Conservation (phyloP, 1,140 invertebrate genomes). For the Lethocerus indicus region DNA sequence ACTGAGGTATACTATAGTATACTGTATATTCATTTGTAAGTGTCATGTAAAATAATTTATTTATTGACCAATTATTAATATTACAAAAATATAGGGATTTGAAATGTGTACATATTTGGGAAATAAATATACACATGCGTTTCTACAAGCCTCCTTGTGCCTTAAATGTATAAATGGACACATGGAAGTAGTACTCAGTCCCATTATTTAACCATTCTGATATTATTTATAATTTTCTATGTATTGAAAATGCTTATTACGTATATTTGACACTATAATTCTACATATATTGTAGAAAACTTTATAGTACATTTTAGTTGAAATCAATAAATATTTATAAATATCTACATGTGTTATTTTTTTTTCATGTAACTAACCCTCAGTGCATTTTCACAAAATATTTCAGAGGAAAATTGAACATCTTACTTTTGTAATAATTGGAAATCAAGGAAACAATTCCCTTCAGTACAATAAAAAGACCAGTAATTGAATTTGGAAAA, state of each 20-base stretch:
- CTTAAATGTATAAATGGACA: conserved; percentile 3
- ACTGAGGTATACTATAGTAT: not conserved
- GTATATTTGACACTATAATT: conserved; percentile 7
- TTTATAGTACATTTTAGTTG: conserved; percentile 6
- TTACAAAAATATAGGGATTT: not conserved
- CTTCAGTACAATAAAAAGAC: too few relatives aligned
- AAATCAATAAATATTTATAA: conserved; percentile 7
- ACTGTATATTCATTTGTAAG: not conserved
- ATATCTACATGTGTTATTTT: too few relatives aligned
- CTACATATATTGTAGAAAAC: conserved; percentile 4
- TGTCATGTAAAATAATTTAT: conserved; percentile 4
- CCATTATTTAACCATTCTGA: not conserved
- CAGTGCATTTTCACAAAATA: too few relatives aligned
- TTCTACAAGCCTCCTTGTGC: conserved; percentile 1
- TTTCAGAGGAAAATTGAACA: too few relatives aligned
- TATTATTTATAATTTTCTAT: conserved; percentile 9
- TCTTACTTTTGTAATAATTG: too few relatives aligned
- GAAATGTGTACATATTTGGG: not conserved
- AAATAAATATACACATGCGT: not conserved
- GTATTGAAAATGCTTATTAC: not conserved
- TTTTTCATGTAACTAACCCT: too few relatives aligned
- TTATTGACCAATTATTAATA: conserved; percentile 1
- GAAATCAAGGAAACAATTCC: too few relatives aligned
- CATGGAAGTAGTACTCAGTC: conserved; percentile 2
- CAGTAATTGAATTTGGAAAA: too few relatives aligned